Evolutionary conservation across 2,797 vertebrate species (phyloP).

Genomic region (Rhinichthys osculus): DNA sequence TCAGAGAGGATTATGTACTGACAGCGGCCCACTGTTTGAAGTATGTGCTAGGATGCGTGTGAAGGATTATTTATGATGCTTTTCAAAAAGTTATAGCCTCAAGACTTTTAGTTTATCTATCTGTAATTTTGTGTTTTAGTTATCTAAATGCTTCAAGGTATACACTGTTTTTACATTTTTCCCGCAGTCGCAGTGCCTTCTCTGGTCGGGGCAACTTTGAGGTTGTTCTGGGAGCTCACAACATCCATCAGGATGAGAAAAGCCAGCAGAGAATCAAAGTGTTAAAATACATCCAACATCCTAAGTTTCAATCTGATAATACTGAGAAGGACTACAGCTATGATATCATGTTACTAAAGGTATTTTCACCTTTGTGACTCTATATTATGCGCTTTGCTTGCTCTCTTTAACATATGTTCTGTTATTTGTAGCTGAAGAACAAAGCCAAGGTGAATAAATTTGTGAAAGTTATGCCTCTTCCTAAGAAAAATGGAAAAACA

Average conservation of each 20-base stretch:
- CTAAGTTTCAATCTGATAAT: neutral
- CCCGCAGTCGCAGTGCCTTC: neutral
- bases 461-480: conserved; percentile 63
- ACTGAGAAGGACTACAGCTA: fast-evolving
- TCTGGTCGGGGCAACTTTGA: neutral
- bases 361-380: conserved; percentile 44
- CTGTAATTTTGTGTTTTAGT: neutral
- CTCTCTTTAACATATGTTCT: neutral
- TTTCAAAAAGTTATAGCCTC: neutral
- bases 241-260: conserved; percentile 62
- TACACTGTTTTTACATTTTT: neutral
- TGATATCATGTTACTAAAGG: conserved; percentile 77
- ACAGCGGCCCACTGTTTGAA: conserved; percentile 70
- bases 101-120: neutral
- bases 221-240: conserved; percentile 74
- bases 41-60: conserved; percentile 11
- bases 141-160: neutral
- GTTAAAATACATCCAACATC: conserved; percentile 55
- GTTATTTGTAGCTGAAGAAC: conserved; percentile 63
- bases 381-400: neutral
- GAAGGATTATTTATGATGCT: neutral
- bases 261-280: conserved; percentile 70
- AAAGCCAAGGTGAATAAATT: conserved; percentile 65
- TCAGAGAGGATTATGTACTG: conserved; percentile 72
- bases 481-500: conserved; percentile 49